Percentiles rank a stretch among this genome's conserved stretches.
phyloP scores from a whole-genome alignment of 1,140 invertebrate genomes.

The Drosophila kohkoa region DNA sequence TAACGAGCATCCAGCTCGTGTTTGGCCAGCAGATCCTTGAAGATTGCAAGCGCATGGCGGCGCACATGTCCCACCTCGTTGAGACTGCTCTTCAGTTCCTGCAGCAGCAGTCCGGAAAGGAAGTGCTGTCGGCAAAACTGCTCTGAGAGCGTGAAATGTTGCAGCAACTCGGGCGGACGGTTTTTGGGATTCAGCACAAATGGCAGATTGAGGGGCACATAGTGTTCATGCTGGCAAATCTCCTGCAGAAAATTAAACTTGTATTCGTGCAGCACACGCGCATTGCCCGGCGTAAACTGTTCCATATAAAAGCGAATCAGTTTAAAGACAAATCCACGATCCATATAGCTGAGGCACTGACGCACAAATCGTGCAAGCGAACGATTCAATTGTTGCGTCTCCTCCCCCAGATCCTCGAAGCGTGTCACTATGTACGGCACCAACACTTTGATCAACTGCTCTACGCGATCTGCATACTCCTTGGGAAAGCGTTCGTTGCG shows the following conservation, averaged over 20 bases:
- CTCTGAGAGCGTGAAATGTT: slow-evolving; percentile 89
- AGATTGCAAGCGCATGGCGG: slow-evolving; percentile 90
- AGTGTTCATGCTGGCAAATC: slow-evolving; percentile 97
- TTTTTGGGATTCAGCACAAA: slow-evolving; percentile 86
- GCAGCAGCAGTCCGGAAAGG: slow-evolving; percentile 92
- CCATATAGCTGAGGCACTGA: slow-evolving; percentile 95
- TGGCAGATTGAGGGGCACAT: slow-evolving; percentile 94
- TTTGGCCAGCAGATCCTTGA: slow-evolving; percentile 95
- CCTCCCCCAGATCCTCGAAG: slow-evolving; percentile 91
- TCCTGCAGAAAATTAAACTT: slow-evolving; percentile 96
- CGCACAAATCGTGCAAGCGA: slow-evolving; percentile 94
- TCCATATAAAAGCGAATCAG: slow-evolving; percentile 94
- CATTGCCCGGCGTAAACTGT: slow-evolving; percentile 93
- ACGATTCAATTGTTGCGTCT: slow-evolving; percentile 93
- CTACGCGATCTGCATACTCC: slow-evolving; percentile 91
- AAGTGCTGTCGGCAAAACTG: slow-evolving; percentile 96
- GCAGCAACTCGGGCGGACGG: slow-evolving; percentile 86
- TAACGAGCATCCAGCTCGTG: slow-evolving; percentile 97
- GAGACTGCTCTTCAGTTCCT: slow-evolving; percentile 90
- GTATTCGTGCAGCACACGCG: slow-evolving; percentile 91
- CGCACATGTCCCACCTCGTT: slow-evolving; percentile 93
- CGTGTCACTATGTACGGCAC: slow-evolving; percentile 92
- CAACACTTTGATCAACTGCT: slow-evolving; percentile 91
- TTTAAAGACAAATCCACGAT: slow-evolving; percentile 96
- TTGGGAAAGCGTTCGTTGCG: slow-evolving; percentile 95